phyloP scores from a whole-genome alignment of 2,797 vertebrate species.

The Thamnophis elegans region DNA sequence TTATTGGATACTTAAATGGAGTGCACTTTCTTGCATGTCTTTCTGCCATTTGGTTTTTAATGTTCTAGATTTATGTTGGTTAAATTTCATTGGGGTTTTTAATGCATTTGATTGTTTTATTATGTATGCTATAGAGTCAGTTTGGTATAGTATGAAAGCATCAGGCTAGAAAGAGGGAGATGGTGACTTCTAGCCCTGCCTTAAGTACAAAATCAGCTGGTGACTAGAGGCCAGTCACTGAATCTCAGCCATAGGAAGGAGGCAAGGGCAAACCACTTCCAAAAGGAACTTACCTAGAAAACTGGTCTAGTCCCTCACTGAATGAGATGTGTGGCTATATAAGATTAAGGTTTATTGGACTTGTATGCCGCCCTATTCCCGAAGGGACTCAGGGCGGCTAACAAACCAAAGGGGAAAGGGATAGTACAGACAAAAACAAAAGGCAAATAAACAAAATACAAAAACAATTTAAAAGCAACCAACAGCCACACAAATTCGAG shows the following conservation, averaged over 20 bases:
- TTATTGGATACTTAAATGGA: neutral
- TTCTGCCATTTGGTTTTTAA: neutral
- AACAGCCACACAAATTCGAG: too few species aligned
- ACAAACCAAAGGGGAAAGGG: too few species aligned
- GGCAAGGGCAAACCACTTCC: neutral
- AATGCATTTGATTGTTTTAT: neutral
- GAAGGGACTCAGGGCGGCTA: too few species aligned
- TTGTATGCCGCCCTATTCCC: too few species aligned
- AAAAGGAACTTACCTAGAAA: neutral
- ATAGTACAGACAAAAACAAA: too few species aligned
- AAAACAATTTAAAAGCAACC: too few species aligned
- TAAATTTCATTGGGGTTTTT: neutral
- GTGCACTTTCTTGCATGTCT: neutral
- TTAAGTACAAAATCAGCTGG: neutral
- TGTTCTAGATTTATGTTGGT: neutral
- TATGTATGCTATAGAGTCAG: neutral
- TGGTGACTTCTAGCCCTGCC: neutral
- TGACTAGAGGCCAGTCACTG: neutral
- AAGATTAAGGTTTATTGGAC: too few species aligned
- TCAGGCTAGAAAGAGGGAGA: neutral
- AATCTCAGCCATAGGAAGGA: neutral
- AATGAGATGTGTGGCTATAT: neutral
- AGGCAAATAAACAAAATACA: too few species aligned
- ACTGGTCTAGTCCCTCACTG: neutral
- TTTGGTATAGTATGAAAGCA: neutral